These are phyloP conservation scores for Coptodon bakossiorum DNA, from an alignment of 2,113 vertebrate genomes.

Conservation along the genomic window DNA sequence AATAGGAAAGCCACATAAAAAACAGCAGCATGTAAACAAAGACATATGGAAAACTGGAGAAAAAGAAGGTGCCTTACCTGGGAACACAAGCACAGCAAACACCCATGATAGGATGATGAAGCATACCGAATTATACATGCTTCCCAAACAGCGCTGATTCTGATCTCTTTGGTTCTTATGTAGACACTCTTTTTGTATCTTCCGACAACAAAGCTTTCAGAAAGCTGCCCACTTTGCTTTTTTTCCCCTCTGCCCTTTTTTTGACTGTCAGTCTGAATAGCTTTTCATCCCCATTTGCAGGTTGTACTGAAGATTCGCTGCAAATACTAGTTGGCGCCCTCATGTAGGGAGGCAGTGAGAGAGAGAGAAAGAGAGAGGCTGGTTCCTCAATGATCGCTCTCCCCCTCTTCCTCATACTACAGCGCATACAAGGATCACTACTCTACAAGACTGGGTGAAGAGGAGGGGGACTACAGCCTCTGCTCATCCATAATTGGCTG, in stretches of 20 bases:
- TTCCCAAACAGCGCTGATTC: conserved; percentile 50
- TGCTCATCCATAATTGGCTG: conserved; percentile 52
- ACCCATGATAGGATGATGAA: conserved; percentile 70
- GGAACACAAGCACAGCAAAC: conserved; percentile 69
- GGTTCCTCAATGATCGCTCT: conserved; percentile 54
- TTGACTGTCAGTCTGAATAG: conserved; percentile 16
- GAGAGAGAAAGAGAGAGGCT: conserved; percentile 4
- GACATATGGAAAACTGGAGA: background rate
- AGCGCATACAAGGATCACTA: conserved; percentile 48
- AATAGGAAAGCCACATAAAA: background rate
- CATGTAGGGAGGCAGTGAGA: background rate
- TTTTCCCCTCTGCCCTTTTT: background rate
- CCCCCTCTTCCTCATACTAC: conserved; percentile 42
- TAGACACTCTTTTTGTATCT: conserved; percentile 26
- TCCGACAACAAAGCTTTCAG: conserved; percentile 27
- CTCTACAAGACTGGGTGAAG: conserved; percentile 41
- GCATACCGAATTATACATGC: conserved; percentile 71
- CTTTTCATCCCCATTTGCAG: conserved; percentile 14
- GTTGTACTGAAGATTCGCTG: conserved; percentile 47
- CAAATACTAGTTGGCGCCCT: conserved; percentile 55
- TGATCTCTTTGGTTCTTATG: conserved; percentile 29
- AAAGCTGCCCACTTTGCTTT: conserved; percentile 10
- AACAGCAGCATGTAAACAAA: conserved; percentile 4
- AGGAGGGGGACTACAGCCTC: conserved; percentile 20
- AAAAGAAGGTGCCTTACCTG: conserved; percentile 66